Conservation (phyloP, 2,113 vertebrate species). For the Tautogolabrus adspersus region DNA sequence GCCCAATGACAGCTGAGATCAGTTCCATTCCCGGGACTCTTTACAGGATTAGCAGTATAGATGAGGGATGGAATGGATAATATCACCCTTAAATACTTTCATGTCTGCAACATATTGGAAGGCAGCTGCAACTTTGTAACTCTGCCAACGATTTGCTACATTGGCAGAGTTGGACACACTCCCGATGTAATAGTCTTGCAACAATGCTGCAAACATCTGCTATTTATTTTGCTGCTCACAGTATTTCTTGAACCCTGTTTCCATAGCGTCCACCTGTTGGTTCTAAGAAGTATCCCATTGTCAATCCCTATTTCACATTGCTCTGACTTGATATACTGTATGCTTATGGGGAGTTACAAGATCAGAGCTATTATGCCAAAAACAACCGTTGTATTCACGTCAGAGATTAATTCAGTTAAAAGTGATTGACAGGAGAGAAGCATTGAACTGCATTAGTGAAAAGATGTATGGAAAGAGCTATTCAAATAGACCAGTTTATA, state of each 20-base stretch:
- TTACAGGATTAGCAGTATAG: no score
- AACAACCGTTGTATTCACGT: constrained; percentile 3
- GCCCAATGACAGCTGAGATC: no score
- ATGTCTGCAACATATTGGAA: background rate
- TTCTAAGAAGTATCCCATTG: background rate
- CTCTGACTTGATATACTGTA: background rate
- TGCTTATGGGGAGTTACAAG: background rate
- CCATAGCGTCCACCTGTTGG: background rate
- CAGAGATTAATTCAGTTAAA: background rate
- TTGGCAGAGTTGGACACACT: no score
- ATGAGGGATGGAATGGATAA: no score
- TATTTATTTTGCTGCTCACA: background rate
- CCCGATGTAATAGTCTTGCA: background rate
- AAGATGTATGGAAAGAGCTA: background rate
- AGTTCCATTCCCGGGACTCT: no score
- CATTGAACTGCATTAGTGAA: background rate
- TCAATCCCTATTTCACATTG: background rate
- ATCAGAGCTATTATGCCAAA: background rate
- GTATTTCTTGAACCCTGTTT: background rate
- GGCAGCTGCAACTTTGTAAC: background rate
- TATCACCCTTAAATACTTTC: background rate
- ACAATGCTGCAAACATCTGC: background rate
- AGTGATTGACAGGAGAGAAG: background rate
- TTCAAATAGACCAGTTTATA: background rate
- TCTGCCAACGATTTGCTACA: no score